These are phyloP conservation scores for Neodiprion fabricii DNA, from an alignment of 1,140 invertebrate species.

Conservation along the genomic window DNA sequence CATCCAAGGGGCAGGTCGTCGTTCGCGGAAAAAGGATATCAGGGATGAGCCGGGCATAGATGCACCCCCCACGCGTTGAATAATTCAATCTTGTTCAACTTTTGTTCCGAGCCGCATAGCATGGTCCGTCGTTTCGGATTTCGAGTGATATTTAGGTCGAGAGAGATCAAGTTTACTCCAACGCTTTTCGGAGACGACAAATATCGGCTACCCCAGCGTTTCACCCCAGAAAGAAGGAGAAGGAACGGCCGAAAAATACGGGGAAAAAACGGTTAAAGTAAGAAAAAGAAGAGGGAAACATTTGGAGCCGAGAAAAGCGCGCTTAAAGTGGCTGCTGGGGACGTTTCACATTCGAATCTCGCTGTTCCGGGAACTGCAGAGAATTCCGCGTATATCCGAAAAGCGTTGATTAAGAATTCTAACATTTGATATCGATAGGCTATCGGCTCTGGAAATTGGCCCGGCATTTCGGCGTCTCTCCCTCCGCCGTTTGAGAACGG, in stretches of 20 bases:
- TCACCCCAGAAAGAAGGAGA: too few relatives aligned
- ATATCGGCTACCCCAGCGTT: not conserved
- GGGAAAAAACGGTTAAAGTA: too few relatives aligned
- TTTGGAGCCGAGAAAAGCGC: too few relatives aligned
- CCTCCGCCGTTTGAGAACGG: not conserved
- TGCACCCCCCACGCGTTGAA: not conserved
- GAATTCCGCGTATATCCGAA: too few relatives aligned
- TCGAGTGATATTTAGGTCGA: conserved; percentile 1
- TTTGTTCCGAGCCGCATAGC: not conserved
- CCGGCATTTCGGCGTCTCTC: not conserved
- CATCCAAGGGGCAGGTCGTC: too few relatives aligned
- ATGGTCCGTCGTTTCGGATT: not conserved
- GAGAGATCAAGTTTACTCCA: not conserved
- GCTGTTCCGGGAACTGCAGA: too few relatives aligned
- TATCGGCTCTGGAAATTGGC: not conserved
- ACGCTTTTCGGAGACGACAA: not conserved
- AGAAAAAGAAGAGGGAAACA: too few relatives aligned
- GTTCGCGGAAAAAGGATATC: not conserved
- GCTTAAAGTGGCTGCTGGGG: too few relatives aligned
- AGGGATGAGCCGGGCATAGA: not conserved
- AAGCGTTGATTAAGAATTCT: not conserved
- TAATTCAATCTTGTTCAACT: conserved; percentile 8
- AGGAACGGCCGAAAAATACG: too few relatives aligned
- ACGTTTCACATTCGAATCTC: too few relatives aligned
- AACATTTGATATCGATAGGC: conserved; percentile 1